Evolutionary conservation across 2,888 invertebrate species (phyloP).

Genomic region (Epinotia brunnichana): DNA sequence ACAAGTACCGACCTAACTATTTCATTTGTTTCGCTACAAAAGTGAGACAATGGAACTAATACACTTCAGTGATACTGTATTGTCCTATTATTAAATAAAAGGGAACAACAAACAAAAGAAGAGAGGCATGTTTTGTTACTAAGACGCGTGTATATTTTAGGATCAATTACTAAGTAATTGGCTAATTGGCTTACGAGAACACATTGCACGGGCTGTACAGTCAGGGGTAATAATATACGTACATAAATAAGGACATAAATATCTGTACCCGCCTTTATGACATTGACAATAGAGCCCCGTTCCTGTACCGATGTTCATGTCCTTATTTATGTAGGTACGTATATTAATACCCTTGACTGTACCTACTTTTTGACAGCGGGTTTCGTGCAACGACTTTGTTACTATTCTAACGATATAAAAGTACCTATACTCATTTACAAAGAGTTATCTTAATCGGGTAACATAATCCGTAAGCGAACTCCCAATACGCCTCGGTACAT

Average conservation of each 20-base stretch:
- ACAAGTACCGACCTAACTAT: neutral
- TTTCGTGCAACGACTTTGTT: neutral
- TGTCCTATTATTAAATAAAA: constrained; percentile 5
- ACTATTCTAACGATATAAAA: no score
- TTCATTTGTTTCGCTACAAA: constrained; percentile 12
- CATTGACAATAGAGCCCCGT: no score
- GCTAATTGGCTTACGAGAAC: neutral
- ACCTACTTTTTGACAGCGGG: neutral
- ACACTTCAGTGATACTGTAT: neutral
- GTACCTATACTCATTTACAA: no score
- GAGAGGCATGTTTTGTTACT: neutral
- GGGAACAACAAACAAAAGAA: constrained; percentile 5
- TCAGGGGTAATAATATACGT: no score
- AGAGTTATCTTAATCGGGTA: no score
- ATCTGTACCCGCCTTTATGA: no score
- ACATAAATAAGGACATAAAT: no score
- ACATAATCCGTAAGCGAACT: no score
- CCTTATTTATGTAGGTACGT: no score
- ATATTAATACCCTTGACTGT: no score
- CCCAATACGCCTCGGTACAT: no score
- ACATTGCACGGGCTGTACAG: neutral
- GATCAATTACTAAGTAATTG: constrained; percentile 14
- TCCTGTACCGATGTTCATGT: no score
- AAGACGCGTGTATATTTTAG: neutral
- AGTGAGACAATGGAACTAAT: constrained; percentile 6